phyloP scores from a whole-genome alignment of 2,888 invertebrate genomes.

The Mesoligia furuncula region DNA sequence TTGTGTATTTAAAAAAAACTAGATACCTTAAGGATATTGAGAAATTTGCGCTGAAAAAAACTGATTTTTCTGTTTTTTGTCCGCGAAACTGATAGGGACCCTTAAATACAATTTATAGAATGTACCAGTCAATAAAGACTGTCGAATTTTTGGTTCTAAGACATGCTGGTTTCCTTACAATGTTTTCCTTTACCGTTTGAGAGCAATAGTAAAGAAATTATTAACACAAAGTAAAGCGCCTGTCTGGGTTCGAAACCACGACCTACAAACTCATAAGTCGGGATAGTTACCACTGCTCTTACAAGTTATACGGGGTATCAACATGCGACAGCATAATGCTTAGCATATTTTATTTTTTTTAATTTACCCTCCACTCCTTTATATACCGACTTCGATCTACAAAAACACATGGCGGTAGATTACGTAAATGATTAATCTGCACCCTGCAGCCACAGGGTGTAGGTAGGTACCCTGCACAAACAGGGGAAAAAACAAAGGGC shows the following conservation, averaged over 20 bases:
- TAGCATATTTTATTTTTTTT: background rate
- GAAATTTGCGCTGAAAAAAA: too few relatives aligned
- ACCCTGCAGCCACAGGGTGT: constrained; percentile 13
- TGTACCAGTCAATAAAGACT: too few relatives aligned
- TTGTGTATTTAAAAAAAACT: too few relatives aligned
- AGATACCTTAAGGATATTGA: too few relatives aligned
- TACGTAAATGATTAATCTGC: constrained; percentile 52
- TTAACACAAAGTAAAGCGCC: background rate
- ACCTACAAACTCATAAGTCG: too few relatives aligned
- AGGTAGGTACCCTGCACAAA: constrained; percentile 40
- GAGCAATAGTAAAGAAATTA: background rate
- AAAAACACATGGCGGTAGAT: constrained; percentile 10
- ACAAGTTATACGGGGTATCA: background rate
- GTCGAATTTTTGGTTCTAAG: too few relatives aligned
- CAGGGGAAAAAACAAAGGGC: constrained; percentile 78
- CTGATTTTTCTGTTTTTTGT: too few relatives aligned
- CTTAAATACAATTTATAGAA: too few relatives aligned
- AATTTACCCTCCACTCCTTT: background rate
- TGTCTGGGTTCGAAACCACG: too few relatives aligned
- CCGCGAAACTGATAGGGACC: too few relatives aligned
- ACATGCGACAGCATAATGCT: background rate
- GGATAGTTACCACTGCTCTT: too few relatives aligned
- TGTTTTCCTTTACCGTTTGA: background rate
- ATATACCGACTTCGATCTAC: constrained; percentile 8
- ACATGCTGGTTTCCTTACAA: too few relatives aligned